Percentiles rank a stretch among this genome's conserved stretches.
Conservation (phyloP, 2,888 invertebrate genomes). For the Morpho achilles region DNA sequence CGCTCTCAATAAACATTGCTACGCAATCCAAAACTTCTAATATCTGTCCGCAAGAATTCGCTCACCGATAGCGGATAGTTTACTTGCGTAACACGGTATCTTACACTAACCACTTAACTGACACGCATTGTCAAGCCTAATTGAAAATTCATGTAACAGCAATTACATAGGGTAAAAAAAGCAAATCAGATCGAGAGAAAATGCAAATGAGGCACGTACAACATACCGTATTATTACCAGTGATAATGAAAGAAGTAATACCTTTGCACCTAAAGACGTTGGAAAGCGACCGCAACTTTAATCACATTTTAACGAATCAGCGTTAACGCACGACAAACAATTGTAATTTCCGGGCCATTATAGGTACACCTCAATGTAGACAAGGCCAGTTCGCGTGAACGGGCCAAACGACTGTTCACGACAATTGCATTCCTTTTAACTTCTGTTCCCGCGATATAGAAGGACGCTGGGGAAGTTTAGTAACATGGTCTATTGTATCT, state of each 20-base stretch:
- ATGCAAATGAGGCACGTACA: conserved; percentile 20
- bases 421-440: conserved; percentile 65
- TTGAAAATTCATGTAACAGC: conserved; percentile 21
- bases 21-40: conserved; percentile 21
- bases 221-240: background rate
- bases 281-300: conserved; percentile 44
- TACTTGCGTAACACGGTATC: conserved; percentile 14
- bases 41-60: conserved; percentile 21
- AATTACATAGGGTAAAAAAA: conserved; percentile 13
- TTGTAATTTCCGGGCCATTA: conserved; percentile 70
- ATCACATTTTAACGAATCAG: conserved; percentile 43
- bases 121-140: conserved; percentile 20
- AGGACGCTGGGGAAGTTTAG: conserved; percentile 46
- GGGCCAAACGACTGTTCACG: conserved; percentile 47
- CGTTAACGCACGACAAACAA: conserved; percentile 48
- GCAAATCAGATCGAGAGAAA: conserved; percentile 19
- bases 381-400: conserved; percentile 64
- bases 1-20: conserved; percentile 23
- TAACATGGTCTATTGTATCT: conserved; percentile 46
- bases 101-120: conserved; percentile 9
- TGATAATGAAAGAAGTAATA: conserved; percentile 18
- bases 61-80: conserved; percentile 9
- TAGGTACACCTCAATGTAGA: conserved; percentile 51
- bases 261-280: conserved; percentile 11
- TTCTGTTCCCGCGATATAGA: conserved; percentile 36